phyloP scores from a whole-genome alignment of 2,888 invertebrate genomes.

The Agrotis exclamationis region DNA sequence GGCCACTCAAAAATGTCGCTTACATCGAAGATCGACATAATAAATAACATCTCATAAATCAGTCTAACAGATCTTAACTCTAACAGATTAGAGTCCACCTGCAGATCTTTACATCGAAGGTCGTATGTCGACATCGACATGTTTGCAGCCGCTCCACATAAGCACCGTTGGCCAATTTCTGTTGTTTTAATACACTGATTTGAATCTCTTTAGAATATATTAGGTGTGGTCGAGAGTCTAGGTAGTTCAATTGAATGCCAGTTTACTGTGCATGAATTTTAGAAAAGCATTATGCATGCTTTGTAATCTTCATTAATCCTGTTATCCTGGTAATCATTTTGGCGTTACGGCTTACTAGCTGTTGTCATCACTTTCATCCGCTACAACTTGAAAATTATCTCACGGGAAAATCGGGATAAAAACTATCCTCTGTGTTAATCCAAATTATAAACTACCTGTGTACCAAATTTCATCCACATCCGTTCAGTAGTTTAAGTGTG shows the following conservation, averaged over 20 bases:
- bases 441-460: too few species aligned
- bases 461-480: too few species aligned
- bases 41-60: conserved; percentile 17
- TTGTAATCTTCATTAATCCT: not conserved
- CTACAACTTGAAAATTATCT: too few species aligned
- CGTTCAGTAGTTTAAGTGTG: too few species aligned
- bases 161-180: conserved; percentile 55
- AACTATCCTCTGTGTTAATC: too few species aligned
- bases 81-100: conserved; percentile 54
- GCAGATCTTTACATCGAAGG: conserved; percentile 56
- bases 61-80: conserved; percentile 47
- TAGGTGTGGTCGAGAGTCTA: conserved; percentile 56
- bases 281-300: not conserved
- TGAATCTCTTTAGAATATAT: conserved; percentile 62
- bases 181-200: conserved; percentile 62
- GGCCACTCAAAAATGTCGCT: not conserved
- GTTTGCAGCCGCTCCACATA: conserved; percentile 54
- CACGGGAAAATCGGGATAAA: too few species aligned
- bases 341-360: too few species aligned
- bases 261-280: conserved; percentile 3
- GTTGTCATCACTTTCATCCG: too few species aligned
- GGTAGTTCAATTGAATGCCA: conserved; percentile 29
- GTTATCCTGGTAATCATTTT: too few species aligned
- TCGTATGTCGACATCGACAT: conserved; percentile 52
- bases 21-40: not conserved